Base-by-base conservation (phyloP, 1,140 invertebrate genomes). In the Mactra quadrangularis region DNA sequence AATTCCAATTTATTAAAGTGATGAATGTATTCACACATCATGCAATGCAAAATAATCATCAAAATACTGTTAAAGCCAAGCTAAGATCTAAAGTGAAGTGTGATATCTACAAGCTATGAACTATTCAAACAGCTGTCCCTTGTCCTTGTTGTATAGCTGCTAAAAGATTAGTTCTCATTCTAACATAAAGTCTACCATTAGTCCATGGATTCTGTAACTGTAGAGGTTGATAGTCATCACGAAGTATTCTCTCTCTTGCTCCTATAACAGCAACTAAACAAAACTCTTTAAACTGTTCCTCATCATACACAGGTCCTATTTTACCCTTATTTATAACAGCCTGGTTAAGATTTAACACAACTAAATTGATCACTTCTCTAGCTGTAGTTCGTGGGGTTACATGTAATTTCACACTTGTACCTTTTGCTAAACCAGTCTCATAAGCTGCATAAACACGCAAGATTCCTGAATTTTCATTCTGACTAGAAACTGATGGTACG, bases 151-250 rank as follows among this genome's bases (percentile, higher is more conserved):
- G 88, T 47, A 93, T 88, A 6, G 92, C 92, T 31, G 92, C 90
- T 62, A 92, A 79, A n/a, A 92, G 68, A 70, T 92, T 90, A 71
- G 86, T 88, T 78, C 89, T 90, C 79, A 89, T 83, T 19, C 98
- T 93, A 0, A 99, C 97, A 92, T 98, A 99, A 35, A 99, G 93
- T 25, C 97, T 94, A 0, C 98, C 98, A 89, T 97, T 97, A 70
- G 97, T 96, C 98, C 98, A 99, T 0, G 98, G 98, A 92, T 98
- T 98, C 90, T 99, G 97, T 31, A 99, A 93, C 86, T 97, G 96
- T 1, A 99, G 93, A 0, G 97, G 97, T 87, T 97, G 96, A 90
- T 98, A 99, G 91, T 99, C 97, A 87, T 99, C 97, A 15, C 97
- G 94, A 0, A 99, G 94, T 90, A 98, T 98, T 59, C 97, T 94